phyloP scores from a whole-genome alignment of 1,140 invertebrate genomes.

The Aphaenogaster floridana region DNA sequence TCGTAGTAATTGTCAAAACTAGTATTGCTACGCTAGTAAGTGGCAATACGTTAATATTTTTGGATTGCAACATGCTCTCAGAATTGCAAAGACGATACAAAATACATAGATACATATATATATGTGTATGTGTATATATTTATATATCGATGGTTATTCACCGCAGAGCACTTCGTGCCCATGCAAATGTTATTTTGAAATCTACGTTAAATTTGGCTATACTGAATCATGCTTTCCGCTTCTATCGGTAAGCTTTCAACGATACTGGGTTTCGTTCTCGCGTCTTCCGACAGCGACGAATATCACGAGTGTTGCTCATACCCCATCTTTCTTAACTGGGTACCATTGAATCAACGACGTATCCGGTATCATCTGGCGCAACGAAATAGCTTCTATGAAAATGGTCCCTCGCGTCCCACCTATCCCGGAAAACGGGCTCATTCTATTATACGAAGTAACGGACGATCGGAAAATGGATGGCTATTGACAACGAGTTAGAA shows the following conservation, averaged over 20 bases:
- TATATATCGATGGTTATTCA: constrained; percentile 18
- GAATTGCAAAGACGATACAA: constrained; percentile 23
- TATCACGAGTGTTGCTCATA: background rate
- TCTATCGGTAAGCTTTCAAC: constrained; percentile 25
- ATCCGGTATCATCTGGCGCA: constrained; percentile 25
- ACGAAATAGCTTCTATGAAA: constrained; percentile 35
- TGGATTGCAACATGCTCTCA: constrained; percentile 7
- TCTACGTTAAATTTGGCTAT: constrained; percentile 37
- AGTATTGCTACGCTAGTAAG: background rate
- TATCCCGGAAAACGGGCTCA: background rate
- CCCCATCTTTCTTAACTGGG: constrained; percentile 12
- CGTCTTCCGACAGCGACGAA: constrained; percentile 24
- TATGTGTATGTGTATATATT: background rate
- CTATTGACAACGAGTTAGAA: constrained; percentile 44
- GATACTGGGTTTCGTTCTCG: constrained; percentile 8
- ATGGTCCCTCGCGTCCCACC: background rate
- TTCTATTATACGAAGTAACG: constrained; percentile 52
- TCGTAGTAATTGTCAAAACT: background rate
- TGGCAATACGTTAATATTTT: constrained; percentile 8
- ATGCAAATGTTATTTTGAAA: constrained; percentile 51
- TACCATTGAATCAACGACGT: constrained; percentile 11
- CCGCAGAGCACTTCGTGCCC: constrained; percentile 26
- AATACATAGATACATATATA: background rate
- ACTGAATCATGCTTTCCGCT: constrained; percentile 56
- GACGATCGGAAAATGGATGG: constrained; percentile 38